Evolutionary conservation across 2,888 invertebrate genomes (phyloP).

Genomic region (Capitulum mitella): DNA sequence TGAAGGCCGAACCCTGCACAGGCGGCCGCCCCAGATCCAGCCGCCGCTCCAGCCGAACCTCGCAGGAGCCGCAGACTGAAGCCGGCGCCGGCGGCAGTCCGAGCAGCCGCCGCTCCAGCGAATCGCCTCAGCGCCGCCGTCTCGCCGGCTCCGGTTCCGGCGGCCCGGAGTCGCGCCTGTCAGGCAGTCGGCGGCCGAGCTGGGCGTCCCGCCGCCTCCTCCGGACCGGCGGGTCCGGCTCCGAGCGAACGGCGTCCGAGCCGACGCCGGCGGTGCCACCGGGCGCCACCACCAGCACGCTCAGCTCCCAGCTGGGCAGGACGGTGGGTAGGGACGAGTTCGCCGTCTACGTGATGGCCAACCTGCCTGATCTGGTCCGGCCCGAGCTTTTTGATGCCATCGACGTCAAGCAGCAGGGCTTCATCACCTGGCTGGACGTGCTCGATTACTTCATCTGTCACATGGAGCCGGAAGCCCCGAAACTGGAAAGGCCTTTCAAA

Average conservation of each 20-base stretch:
- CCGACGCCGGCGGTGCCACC: background rate
- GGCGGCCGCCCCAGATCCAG: background rate
- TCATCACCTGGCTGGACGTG: background rate
- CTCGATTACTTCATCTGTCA: background rate
- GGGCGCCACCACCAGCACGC: background rate
- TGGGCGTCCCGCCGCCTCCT: background rate
- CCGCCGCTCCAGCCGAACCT: background rate
- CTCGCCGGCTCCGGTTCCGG: background rate
- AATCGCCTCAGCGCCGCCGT: background rate
- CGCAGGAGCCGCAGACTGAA: background rate
- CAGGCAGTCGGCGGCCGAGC: no score
- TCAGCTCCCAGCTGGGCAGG: background rate
- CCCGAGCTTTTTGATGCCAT: background rate
- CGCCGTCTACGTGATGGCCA: background rate
- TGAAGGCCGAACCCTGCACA: background rate
- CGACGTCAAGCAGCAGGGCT: background rate
- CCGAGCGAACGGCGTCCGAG: background rate
- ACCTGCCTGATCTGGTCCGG: background rate
- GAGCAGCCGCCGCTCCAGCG: background rate
- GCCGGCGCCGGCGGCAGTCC: background rate
- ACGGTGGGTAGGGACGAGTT: background rate
- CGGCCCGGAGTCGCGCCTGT: background rate
- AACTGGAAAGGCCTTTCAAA: background rate
- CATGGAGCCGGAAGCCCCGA: background rate
- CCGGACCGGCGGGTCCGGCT: background rate